A percentile compares a stretch with the other conserved stretches of the same genome.
Evolutionary conservation across 2,888 invertebrate genomes (phyloP).

Genomic region (Leucophenga maculata): DNA sequence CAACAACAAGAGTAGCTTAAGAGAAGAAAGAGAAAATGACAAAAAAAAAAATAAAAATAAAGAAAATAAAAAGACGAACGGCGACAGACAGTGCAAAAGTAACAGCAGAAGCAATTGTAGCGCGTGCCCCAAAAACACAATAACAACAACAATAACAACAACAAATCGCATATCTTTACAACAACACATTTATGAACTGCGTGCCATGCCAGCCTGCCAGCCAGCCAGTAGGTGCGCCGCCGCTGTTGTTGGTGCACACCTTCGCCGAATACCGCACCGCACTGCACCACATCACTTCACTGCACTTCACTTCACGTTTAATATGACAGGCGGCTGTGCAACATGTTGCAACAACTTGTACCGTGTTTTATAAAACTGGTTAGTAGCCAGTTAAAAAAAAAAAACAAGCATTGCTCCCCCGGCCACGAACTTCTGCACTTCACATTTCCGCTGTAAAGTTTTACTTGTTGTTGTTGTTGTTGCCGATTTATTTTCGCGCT

Average conservation of each 20-base stretch:
- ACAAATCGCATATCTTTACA: conserved; percentile 7
- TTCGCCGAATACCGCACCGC: no score
- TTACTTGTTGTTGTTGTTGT: conserved; percentile 35
- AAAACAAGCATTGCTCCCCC: no score
- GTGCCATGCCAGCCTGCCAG: no score
- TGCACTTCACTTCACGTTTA: not conserved
- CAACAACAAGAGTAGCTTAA: no score
- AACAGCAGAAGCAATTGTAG: not conserved
- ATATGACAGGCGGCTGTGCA: conserved; percentile 7
- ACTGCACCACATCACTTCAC: not conserved
- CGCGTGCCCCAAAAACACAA: conserved; percentile 11
- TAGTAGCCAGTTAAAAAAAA: not conserved
- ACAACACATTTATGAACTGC: conserved; percentile 6
- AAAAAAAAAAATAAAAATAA: not conserved
- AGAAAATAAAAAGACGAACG: not conserved
- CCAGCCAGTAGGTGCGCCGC: not conserved
- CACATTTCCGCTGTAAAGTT: conserved; percentile 12
- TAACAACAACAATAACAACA: not conserved
- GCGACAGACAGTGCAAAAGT: not conserved
- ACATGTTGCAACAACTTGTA: conserved; percentile 14
- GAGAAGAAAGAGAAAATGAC: not conserved
- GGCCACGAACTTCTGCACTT: no score
- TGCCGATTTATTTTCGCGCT: conserved; percentile 65
- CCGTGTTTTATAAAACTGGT: not conserved
- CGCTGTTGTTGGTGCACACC: not conserved